Evolutionary conservation across 2,797 vertebrate genomes (phyloP).

Genomic region (Argya squamiceps): DNA sequence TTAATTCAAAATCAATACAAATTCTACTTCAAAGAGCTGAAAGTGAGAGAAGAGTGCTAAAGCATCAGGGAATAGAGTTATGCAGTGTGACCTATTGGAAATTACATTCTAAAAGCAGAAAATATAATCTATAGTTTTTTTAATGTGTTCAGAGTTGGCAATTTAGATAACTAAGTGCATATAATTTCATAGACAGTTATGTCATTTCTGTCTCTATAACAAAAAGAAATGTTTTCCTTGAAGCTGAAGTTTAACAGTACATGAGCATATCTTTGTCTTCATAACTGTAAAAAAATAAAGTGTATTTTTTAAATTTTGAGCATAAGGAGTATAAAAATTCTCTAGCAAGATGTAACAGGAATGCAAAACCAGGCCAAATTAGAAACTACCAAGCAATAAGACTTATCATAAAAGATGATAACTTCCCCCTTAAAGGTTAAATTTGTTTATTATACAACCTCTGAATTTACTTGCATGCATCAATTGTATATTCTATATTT

Average conservation of each 20-base stretch:
- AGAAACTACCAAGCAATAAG: neutral
- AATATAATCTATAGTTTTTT: neutral
- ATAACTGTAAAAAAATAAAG: neutral
- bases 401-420: neutral
- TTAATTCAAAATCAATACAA: neutral
- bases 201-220: neutral
- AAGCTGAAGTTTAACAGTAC: neutral
- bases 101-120: neutral
- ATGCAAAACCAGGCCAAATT: neutral
- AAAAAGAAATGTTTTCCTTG: neutral
- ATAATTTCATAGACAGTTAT: neutral
- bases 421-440: neutral
- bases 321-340: neutral
- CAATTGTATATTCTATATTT: neutral
- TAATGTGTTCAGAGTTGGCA: neutral
- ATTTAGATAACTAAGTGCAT: neutral
- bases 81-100: neutral
- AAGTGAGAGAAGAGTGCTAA: neutral
- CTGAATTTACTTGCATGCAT: neutral
- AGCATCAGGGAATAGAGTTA: neutral
- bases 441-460: neutral
- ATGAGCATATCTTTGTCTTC: neutral
- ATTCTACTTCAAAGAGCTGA: neutral
- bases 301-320: neutral
- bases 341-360: neutral